A percentile compares a stretch with the other conserved stretches of the same genome.
Conservation (phyloP, 2,888 invertebrate species). For the Ichneumoninae sp. region DNA sequence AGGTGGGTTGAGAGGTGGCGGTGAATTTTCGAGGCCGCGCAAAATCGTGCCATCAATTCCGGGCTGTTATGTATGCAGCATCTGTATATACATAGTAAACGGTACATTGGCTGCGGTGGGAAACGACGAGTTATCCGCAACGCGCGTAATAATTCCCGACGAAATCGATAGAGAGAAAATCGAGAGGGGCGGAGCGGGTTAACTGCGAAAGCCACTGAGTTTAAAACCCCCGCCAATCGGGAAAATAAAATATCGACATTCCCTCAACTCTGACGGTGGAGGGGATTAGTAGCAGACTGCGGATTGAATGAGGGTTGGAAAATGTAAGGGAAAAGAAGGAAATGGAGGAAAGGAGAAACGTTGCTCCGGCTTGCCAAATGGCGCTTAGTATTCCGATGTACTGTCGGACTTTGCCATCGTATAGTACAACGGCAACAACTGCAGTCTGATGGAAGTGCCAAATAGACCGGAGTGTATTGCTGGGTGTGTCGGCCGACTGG, state of each 20-base stretch:
- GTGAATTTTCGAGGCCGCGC: slow-evolving; percentile 13
- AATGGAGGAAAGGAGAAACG: slow-evolving; percentile 11
- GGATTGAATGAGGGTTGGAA: slow-evolving; percentile 6
- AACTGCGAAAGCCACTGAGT: slow-evolving; percentile 46
- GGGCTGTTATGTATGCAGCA: slow-evolving; percentile 1
- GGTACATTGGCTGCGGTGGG: slow-evolving; percentile 37
- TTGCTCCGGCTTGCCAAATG: slow-evolving; percentile 78
- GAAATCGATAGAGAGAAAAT: slow-evolving; percentile 63
- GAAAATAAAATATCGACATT: slow-evolving; percentile 68
- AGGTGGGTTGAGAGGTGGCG: background rate
- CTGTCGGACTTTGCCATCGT: slow-evolving; percentile 76
- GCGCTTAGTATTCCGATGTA: slow-evolving; percentile 80
- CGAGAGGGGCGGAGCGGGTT: slow-evolving; percentile 39
- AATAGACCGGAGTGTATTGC: slow-evolving; percentile 56
- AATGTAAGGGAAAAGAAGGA: slow-evolving; percentile 17
- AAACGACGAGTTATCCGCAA: slow-evolving; percentile 59
- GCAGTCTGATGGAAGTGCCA: slow-evolving; percentile 80
- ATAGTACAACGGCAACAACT: slow-evolving; percentile 74
- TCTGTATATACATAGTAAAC: background rate
- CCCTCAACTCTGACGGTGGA: slow-evolving; percentile 38
- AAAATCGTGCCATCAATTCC: background rate
- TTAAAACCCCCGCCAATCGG: slow-evolving; percentile 14
- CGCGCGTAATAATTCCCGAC: slow-evolving; percentile 55
- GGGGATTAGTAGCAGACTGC: slow-evolving; percentile 38
- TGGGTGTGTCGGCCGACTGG: background rate